Conservation (phyloP, 2,113 vertebrate species). For the Dicaeum eximium region DNA sequence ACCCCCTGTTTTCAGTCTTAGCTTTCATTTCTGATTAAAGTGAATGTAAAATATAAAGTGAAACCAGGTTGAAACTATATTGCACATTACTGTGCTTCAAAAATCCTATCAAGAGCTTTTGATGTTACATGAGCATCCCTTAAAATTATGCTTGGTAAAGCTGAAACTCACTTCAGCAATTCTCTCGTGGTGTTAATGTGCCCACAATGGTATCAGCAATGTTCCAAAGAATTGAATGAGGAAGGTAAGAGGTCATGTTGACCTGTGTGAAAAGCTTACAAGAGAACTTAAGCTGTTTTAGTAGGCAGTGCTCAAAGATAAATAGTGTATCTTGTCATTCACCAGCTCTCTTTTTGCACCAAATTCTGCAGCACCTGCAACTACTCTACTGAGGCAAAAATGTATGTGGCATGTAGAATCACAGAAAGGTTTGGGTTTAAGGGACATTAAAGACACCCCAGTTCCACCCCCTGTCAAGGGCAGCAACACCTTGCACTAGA, state of each 20-base stretch:
- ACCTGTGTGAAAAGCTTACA: neutral
- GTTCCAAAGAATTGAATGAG: neutral
- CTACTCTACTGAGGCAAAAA: neutral
- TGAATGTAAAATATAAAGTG: neutral
- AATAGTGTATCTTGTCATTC: neutral
- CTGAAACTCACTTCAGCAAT: neutral
- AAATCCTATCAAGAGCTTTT: neutral
- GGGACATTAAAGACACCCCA: neutral
- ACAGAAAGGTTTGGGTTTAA: neutral
- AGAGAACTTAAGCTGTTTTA: neutral
- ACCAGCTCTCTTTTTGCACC: neutral
- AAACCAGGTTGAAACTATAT: neutral
- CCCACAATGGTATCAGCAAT: rapidly evolving
- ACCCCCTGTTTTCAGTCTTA: neutral
- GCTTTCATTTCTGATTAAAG: constrained; percentile 11
- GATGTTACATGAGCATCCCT: neutral
- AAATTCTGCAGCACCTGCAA: neutral
- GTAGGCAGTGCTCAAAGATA: neutral
- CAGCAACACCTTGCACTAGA: neutral
- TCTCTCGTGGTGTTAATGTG: neutral
- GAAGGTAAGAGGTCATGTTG: neutral
- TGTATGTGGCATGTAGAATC: neutral
- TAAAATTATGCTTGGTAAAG: neutral
- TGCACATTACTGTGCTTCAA: neutral
- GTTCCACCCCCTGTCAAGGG: neutral